A percentile compares a stretch with the other conserved stretches of the same genome.
Evolutionary conservation across 2,888 invertebrate species (phyloP).

Genomic region (Mythimna loreyi): DNA sequence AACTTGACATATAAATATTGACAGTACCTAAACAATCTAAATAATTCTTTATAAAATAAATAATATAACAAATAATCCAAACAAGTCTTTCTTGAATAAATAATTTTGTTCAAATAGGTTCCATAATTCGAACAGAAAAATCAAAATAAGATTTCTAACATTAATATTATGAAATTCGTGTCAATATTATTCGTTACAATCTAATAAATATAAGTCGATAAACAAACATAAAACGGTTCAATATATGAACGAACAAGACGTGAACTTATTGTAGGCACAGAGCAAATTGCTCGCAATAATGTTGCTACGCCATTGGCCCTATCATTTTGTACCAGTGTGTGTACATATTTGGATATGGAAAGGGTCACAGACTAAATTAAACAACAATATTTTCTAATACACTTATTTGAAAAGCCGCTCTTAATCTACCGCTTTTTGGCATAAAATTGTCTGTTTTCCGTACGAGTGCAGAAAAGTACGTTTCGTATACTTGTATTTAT

Average conservation of each 20-base stretch:
- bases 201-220: conserved; percentile 48
- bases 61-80: not conserved
- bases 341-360: conserved; percentile 53
- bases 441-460: too few relatives aligned
- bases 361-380: conserved; percentile 20
- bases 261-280: conserved; percentile 65
- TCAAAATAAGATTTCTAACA: conserved; percentile 7
- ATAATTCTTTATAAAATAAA: not conserved
- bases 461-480: too few relatives aligned
- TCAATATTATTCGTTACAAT: conserved; percentile 41
- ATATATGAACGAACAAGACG: conserved; percentile 61
- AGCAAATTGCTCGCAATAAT: conserved; percentile 73
- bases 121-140: not conserved
- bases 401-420: too few relatives aligned
- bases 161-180: conserved; percentile 24
- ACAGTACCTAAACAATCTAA: too few relatives aligned
- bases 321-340: conserved; percentile 66
- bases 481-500: too few relatives aligned
- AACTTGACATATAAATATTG: too few relatives aligned
- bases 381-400: not conserved
- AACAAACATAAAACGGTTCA: conserved; percentile 53
- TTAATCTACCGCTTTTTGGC: too few relatives aligned
- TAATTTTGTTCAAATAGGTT: not conserved
- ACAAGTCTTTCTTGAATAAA: conserved; percentile 5
- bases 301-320: conserved; percentile 68